A percentile compares a stretch with the other conserved stretches of the same genome.
phyloP scores from a whole-genome alignment of 2,113 vertebrate species.

The Oreochromis tanganicae region DNA sequence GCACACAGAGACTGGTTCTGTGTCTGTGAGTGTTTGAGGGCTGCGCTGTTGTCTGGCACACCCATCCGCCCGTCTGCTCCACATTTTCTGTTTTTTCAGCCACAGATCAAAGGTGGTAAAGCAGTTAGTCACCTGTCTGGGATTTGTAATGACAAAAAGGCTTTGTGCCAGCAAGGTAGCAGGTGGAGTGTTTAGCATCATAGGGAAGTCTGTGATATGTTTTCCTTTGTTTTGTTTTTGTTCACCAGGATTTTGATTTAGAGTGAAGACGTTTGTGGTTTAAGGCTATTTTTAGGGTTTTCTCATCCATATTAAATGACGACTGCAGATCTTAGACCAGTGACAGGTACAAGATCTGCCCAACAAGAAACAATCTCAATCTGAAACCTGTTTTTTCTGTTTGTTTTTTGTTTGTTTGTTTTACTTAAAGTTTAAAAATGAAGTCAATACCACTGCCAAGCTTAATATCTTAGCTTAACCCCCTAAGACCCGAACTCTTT shows the following conservation, averaged over 20 bases:
- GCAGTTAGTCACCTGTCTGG: slow-evolving; percentile 43
- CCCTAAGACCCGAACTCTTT: rapidly evolving
- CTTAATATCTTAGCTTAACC: background rate
- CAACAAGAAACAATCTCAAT: background rate
- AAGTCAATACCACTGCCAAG: rapidly evolving
- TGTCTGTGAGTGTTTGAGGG: background rate
- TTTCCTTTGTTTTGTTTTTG: background rate
- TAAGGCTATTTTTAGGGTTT: background rate
- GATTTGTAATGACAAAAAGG: background rate
- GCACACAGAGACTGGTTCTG: background rate
- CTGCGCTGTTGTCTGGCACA: background rate
- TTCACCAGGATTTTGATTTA: background rate
- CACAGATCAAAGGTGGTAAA: background rate
- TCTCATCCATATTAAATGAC: background rate
- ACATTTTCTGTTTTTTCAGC: background rate
- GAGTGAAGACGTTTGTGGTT: background rate
- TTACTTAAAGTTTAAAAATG: background rate
- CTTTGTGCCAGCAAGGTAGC: background rate
- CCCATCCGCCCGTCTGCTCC: background rate
- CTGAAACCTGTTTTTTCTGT: background rate
- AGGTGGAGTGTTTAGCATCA: background rate
- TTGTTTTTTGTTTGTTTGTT: background rate
- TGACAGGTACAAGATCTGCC: background rate
- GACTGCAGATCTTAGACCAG: background rate
- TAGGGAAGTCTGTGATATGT: background rate